Evolutionary conservation across 1,140 invertebrate species (phyloP), one percentile per base, ranked within the genome.

Genomic region (Saccostrea glomerata): DNA sequence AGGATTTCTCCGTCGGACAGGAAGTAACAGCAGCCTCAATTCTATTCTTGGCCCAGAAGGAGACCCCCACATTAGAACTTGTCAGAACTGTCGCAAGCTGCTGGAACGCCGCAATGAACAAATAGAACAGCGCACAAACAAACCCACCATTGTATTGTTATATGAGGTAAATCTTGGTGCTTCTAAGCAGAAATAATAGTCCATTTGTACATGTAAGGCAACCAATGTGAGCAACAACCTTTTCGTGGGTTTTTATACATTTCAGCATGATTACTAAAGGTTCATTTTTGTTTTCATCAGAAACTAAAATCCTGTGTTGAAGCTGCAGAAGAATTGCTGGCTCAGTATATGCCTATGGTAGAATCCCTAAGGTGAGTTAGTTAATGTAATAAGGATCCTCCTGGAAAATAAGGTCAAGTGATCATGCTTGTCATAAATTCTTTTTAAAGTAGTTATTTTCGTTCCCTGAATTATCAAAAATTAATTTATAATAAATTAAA

Each of bases 291-390:
- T 13, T 90, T 85, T 88, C 4, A 73, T 83, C 89, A 94, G 94
- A 94, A 93, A 93, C 91, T 94, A 91, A 93, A 93, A 88, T 96
- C 96, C 70, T 96, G 97, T 54, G 97, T 98, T 93, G 96, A 96
- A 47, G 97, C 98, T 92, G 97, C 97, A 0, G 96, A 96, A 83
- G 96, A 97, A 23, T 96, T 97, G 85, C 95, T 98, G 87, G 96
- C 97, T 87, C 96, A 97, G 95, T 99, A 98, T 95, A 95, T 96
- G 85, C 98, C 98, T 96, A 98, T 99, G 96, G 96, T 96, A 91
- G 95, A 96, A 60, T 97, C 97, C 20, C 92, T 97, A 6, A 96
- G 95, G 96, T 97, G 96, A 94, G 36, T 2, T n/a, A 5, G n/a
- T 7, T 40, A 13, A 77, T 30, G 13, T 5, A 77, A n/a, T n/a